phyloP scores from a whole-genome alignment of 2,797 vertebrate species.

The Decapterus maruadsi region DNA sequence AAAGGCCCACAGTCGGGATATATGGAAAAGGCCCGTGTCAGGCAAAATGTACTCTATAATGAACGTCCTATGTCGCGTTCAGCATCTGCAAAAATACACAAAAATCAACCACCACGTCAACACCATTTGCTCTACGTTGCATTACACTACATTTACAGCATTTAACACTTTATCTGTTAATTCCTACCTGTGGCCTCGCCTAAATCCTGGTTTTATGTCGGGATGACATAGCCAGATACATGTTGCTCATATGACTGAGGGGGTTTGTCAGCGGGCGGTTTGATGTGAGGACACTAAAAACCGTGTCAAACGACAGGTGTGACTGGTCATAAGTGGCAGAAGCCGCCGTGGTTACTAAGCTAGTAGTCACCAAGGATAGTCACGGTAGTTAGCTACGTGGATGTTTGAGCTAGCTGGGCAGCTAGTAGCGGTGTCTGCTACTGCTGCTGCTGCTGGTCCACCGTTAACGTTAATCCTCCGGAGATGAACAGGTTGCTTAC shows the following conservation, averaged over 20 bases:
- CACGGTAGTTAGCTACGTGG: not conserved
- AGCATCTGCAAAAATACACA: not conserved
- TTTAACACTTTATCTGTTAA: not conserved
- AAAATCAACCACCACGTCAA: no score
- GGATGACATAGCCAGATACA: conserved; percentile 8
- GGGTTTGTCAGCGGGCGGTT: not conserved
- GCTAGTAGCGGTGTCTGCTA: conserved; percentile 8
- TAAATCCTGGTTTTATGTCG: not conserved
- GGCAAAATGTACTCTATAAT: not conserved
- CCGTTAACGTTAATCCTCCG: conserved; percentile 48
- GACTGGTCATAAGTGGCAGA: not conserved
- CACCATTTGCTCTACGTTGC: not conserved
- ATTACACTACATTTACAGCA: not conserved
- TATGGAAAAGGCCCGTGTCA: not conserved
- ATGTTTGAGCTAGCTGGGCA: conserved; percentile 16
- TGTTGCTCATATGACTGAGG: not conserved
- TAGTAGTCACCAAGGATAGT: conserved; percentile 3
- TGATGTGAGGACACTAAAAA: not conserved
- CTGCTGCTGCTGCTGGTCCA: no score
- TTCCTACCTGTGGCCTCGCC: not conserved
- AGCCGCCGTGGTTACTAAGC: not conserved
- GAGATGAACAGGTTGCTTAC: conserved; percentile 79
- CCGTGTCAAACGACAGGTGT: conserved; percentile 4
- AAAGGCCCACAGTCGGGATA: not conserved
- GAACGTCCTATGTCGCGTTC: not conserved